These are phyloP conservation scores for Plestiodon gilberti DNA, from an alignment of 2,113 vertebrate species.

Conservation along the genomic window DNA sequence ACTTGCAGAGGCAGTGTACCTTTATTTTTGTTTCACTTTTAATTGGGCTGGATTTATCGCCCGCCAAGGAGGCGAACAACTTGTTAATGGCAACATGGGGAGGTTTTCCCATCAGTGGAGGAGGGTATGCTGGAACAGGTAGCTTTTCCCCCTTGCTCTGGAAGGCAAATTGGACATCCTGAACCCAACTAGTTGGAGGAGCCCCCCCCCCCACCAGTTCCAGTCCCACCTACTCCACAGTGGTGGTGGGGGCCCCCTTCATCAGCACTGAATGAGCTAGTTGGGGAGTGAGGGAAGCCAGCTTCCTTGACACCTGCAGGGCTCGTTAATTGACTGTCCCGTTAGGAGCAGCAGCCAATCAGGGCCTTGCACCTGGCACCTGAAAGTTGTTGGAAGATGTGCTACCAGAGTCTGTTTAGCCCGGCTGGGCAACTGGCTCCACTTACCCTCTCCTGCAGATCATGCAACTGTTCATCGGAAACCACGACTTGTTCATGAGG, in stretches of 20 bases:
- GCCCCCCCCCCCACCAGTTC: too few species aligned
- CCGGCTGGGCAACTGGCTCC: background rate
- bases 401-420: too few species aligned
- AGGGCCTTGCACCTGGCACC: too few species aligned
- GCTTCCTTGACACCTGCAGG: too few species aligned
- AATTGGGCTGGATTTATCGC: background rate
- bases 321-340: too few species aligned
- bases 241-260: too few species aligned
- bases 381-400: too few species aligned
- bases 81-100: background rate
- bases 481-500: slow-evolving; percentile 91
- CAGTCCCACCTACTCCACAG: too few species aligned
- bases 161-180: background rate
- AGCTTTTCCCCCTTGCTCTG: background rate
- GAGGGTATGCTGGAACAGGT: background rate
- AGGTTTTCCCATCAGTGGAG: background rate
- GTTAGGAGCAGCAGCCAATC: too few species aligned
- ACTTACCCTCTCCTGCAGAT: slow-evolving; percentile 74
- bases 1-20: background rate
- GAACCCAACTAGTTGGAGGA: background rate
- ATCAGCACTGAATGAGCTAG: too few species aligned
- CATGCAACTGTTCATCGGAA: slow-evolving; percentile 90
- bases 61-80: too few species aligned
- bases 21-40: background rate
- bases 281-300: too few species aligned